These are phyloP conservation scores for Nematopogon swammerdamellus DNA, from an alignment of 2,888 invertebrate genomes.

Conservation along the genomic window DNA sequence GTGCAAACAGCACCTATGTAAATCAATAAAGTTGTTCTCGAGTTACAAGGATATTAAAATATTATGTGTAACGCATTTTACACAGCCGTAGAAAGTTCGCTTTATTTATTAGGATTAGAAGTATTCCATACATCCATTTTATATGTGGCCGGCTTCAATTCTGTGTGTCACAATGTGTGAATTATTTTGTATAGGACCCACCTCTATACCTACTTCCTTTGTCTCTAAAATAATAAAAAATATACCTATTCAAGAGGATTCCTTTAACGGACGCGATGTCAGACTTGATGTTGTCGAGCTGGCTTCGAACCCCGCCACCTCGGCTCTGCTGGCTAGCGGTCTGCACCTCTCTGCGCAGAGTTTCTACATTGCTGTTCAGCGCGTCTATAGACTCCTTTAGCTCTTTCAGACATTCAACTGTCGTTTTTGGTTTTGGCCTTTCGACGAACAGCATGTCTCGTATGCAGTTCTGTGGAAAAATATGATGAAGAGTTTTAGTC, in stretches of 20 bases:
- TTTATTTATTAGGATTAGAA: no score
- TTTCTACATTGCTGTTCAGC: slow-evolving; percentile 61
- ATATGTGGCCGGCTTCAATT: no score
- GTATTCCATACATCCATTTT: no score
- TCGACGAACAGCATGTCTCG: slow-evolving; percentile 60
- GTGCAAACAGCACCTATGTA: no score
- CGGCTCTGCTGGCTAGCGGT: slow-evolving; percentile 36
- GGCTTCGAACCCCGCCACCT: slow-evolving; percentile 48
- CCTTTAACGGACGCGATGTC: slow-evolving; percentile 73
- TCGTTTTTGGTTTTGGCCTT: slow-evolving; percentile 58
- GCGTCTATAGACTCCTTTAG: slow-evolving; percentile 66
- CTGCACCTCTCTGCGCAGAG: slow-evolving; percentile 65
- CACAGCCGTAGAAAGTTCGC: no score
- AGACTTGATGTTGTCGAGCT: slow-evolving; percentile 63
- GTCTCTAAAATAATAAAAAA: background rate
- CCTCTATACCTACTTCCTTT: no score
- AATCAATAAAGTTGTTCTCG: no score
- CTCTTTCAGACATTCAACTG: slow-evolving; percentile 65
- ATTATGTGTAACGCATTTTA: no score
- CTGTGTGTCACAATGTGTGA: no score
- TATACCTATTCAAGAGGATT: slow-evolving; percentile 65
- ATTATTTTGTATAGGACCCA: no score
- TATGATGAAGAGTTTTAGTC: slow-evolving; percentile 2
- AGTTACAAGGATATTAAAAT: no score
- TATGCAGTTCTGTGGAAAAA: slow-evolving; percentile 29